Evolutionary conservation across 2,113 vertebrate species (phyloP), one percentile per base, ranked within the genome.

Genomic region (Polypterus bichir): DNA sequence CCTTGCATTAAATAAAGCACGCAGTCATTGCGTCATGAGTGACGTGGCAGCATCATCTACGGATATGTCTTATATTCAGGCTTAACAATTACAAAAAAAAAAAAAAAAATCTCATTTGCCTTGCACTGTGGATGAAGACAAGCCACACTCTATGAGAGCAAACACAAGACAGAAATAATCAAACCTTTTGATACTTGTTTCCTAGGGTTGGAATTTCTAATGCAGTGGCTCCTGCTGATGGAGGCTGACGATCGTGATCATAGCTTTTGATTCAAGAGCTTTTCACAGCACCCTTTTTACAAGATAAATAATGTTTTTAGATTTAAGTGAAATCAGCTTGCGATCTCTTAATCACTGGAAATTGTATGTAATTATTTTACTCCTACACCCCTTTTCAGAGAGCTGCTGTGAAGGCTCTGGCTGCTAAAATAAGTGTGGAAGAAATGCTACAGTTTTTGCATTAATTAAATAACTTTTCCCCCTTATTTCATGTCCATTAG

Each of bases 401-500:
- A 81, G 73, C 72, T 73, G 70, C 70, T 64, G 69, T 68, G 79
- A 89, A 79, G 80, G 76, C 77, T 71, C 79, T 78, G 73, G 77
- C 77, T 76, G 79, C 77, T 79, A 71, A 67, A 83, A 76, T 66
- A 76, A 68, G 75, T 67, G 74, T 73, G 69, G 71, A 81, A 77
- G 76, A 79, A 76, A 78, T 74, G 72, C 77, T 81, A 79, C 75
- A 78, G 74, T 82, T 66, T 78, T 76, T 69, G 79, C 83, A 77
- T 85, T 89, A 89, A 92, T 94, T 91, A 90, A 90, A 88, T 78
- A 79, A 81, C 81, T 80, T 81, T 81, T 69, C 71, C 77, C 73
- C 72, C 74, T 77, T 81, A 85, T 85, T 74, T 80, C 79, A 77
- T 85, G 88, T 87, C 89, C 89, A 89, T 92, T 92, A 93, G 86